Evolutionary conservation across 2,797 vertebrate species (phyloP).

Genomic region (Rhynchotus rufescens): DNA sequence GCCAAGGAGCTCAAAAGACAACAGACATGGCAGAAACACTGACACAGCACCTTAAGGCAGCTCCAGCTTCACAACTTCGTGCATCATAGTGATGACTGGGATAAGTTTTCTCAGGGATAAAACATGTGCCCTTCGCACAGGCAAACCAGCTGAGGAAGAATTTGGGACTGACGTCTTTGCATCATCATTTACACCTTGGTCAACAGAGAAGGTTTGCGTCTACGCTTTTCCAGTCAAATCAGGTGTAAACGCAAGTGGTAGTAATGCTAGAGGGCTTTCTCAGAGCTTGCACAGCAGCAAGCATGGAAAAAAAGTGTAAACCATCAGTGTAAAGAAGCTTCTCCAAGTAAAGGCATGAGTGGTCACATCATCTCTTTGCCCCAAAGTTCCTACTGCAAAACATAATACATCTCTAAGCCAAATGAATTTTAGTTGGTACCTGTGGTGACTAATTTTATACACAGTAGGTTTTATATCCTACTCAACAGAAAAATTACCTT

Average conservation of each 20-base stretch:
- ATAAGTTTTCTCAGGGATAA: background rate
- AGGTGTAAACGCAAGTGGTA: background rate
- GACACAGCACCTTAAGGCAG: too few relatives aligned
- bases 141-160: background rate
- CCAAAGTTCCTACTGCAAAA: background rate
- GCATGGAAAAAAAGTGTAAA: background rate
- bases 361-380: background rate
- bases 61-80: background rate
- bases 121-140: accelerated
- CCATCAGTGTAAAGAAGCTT: background rate
- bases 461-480: slow-evolving; percentile 5
- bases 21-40: background rate
- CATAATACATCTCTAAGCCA: background rate
- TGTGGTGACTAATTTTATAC: slow-evolving; percentile 6
- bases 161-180: background rate
- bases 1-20: background rate
- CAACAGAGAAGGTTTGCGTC: background rate
- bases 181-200: background rate
- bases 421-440: background rate
- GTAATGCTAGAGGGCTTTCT: background rate
- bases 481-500: slow-evolving; percentile 3
- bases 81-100: background rate
- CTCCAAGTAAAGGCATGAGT: background rate
- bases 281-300: background rate
- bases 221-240: background rate